Evolutionary conservation across 2,797 vertebrate species (phyloP), one percentile per base, ranked within the genome.

Genomic region (Microctenopoma lineatum): DNA sequence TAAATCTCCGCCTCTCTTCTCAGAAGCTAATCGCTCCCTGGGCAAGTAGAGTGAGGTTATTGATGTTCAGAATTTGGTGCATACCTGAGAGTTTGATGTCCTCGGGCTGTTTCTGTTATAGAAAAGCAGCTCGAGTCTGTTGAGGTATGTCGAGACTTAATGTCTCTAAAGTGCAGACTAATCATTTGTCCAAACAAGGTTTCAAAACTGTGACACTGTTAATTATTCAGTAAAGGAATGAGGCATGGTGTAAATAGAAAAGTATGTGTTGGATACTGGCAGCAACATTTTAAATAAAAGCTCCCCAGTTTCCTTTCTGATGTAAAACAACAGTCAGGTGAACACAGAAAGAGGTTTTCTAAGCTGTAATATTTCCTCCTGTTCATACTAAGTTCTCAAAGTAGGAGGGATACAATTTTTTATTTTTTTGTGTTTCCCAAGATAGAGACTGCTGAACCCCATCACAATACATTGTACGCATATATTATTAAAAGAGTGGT

Each of bases 61-160:
- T 91, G 85, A 88, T 84, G 77, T 73, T 84, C 72, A 78, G 70
- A 59, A 72, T 86, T 76, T 59, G 82, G 21, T 81, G 79, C 81
- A 72, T 83, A 78, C 84, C 78, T 84, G 58, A 67, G 56, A 77
- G 61, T 75, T 79, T 80, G 64, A 87, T 51, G 25, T 77, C 71
- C 77, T 29, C 7, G 0, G 44, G 50, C 63, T 64, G 25, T n/a
- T 82, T 76, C 27, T 73, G 61, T 65, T 57, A 50, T 57, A 65
- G 61, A 65, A 80, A 74, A 45, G 16, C 59, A 0, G 15, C 41
- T 13, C 39, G 26, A 55, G 45, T 38, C 36, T 26, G 34, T 56
- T 68, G 59, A 52, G 82, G 46, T 48, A 66, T 66, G 59, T 59
- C 4, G 10, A 75, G 65, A 75, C 50, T 50, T 9, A 41, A 14